Percentiles rank a stretch among this genome's conserved stretches.
Evolutionary conservation across 2,888 invertebrate species (phyloP).

Genomic region (Lamellibrachia columna): DNA sequence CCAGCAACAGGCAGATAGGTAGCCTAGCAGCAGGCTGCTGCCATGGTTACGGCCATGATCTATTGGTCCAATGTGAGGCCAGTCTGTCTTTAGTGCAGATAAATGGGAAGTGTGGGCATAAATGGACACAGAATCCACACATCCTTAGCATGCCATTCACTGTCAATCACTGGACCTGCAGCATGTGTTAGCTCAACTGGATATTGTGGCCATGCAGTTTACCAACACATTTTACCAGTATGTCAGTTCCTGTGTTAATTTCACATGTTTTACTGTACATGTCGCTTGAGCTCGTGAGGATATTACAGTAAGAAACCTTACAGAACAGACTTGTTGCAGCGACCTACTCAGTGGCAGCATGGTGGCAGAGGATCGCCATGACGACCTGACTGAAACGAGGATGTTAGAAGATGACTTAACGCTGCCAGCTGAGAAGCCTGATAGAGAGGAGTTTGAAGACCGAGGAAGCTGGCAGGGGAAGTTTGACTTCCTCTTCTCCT

Average conservation of each 20-base stretch:
- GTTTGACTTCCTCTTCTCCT: not conserved
- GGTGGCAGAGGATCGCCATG: not conserved
- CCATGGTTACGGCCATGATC: too few species aligned
- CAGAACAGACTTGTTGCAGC: not conserved
- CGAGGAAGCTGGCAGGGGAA: not conserved
- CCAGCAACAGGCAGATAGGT: too few species aligned
- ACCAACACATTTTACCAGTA: too few species aligned
- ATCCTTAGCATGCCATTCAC: too few species aligned
- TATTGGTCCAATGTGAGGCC: too few species aligned
- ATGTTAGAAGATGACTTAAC: not conserved
- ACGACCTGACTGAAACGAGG: not conserved
- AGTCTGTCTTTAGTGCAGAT: too few species aligned
- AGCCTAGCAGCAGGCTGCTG: too few species aligned
- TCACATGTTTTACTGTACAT: not conserved
- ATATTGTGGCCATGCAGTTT: too few species aligned
- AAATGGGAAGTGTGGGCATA: too few species aligned
- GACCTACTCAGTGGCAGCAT: not conserved
- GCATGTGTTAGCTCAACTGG: too few species aligned
- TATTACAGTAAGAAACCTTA: not conserved
- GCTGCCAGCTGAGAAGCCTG: not conserved
- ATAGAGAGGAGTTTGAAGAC: not conserved
- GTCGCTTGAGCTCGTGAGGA: not conserved
- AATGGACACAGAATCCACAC: too few species aligned
- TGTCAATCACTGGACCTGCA: too few species aligned
- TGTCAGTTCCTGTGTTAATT: not conserved